A percentile compares a stretch with the other conserved stretches of the same genome.
Conservation (phyloP, 2,888 invertebrate genomes). For the Odontothrips loti region DNA sequence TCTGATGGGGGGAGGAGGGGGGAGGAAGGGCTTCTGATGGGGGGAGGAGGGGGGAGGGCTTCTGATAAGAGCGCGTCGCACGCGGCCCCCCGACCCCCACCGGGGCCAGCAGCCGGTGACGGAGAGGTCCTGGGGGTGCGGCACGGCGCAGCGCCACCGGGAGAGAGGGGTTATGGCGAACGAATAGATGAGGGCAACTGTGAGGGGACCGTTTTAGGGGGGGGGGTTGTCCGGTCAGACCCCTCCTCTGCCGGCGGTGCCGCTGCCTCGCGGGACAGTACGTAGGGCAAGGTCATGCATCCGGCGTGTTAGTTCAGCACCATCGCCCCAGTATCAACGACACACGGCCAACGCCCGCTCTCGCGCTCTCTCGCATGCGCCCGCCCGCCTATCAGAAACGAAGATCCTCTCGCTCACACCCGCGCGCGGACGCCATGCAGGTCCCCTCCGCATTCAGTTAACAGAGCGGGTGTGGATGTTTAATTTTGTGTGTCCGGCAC, state of each 20-base stretch:
- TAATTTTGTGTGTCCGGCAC: no score
- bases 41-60: not conserved
- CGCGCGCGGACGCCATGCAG: no score
- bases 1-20: not conserved
- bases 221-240: no score
- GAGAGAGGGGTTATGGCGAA: not conserved
- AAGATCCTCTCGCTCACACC: no score
- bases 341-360: not conserved
- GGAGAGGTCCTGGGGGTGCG: not conserved
- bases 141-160: not conserved
- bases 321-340: no score
- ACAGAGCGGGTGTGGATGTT: no score
- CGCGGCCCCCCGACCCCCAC: no score
- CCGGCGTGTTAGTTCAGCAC: not conserved
- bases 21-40: not conserved
- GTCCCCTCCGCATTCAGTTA: no score
- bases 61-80: no score
- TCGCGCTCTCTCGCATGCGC: not conserved
- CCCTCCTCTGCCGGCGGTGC: not conserved
- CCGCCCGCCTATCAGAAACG: not conserved
- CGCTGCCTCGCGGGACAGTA: not conserved
- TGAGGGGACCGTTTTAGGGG: not conserved
- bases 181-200: no score
- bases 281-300: conserved; percentile 5
- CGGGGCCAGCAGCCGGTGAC: no score